Evolutionary conservation across 2,888 invertebrate genomes (phyloP), one percentile per base, ranked within the genome.

Genomic region (Hoplodrina blanda): DNA sequence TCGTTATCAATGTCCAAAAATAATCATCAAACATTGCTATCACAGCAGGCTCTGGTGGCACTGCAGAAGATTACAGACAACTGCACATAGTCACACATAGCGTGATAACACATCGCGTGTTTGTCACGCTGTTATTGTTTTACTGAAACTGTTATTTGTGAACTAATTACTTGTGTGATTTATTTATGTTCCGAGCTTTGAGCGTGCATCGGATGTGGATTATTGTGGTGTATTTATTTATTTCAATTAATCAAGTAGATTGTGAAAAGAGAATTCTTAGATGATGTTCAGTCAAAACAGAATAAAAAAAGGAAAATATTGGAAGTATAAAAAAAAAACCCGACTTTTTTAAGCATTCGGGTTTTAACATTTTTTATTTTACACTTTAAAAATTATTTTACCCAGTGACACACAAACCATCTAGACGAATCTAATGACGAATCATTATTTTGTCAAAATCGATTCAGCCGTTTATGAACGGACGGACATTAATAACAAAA

Each of bases 21-120:
- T 78, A 80, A 64, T n/a, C 53, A 61, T 19, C 64, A 68, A 78
- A 80, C 71, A 78, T n/a, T 30, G 49, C 55, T 80, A 76, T 78
- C 66, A 19, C 20, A 49, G 49, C n/a, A n/a, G n/a, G n/a, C 46
- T 57, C 49, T 50, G 69, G 19, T 44, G 54, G 68, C 25, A 20
- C 30, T 20, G 20, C 41, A 64, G 10, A n/a, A 71, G 33, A 73
- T 67, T 65, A 59, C 56, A 49, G 30, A 71, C 61, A 71, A 79
- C 13, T 75, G 76, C 78, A 78, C 64, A 62, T 55, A 33, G 55
- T 19, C 1, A 46, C 33, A 56, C 6, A 6, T 61, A 0, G 71
- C 66, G 61, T 66, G 71, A 49, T 57, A 52, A 37, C 10, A 41
- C n/a, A 25, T 76, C 53, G 77, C 76, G 72, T 78, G 79, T 55